Percentiles rank a stretch among this genome's conserved stretches.
These are phyloP conservation scores for Zaprionus lachaisei DNA, from an alignment of 1,140 invertebrate genomes.

Conservation along the genomic window DNA sequence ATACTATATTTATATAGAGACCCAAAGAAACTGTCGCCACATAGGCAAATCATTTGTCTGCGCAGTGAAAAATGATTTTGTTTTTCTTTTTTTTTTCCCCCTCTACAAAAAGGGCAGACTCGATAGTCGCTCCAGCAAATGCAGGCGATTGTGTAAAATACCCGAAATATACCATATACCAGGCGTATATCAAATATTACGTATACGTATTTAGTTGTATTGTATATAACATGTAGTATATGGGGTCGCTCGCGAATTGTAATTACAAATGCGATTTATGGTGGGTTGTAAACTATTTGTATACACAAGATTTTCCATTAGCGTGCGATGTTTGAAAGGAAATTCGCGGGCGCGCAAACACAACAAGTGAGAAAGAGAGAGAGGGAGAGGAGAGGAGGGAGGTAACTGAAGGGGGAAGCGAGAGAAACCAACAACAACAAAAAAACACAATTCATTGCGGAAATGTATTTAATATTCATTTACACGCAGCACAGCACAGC, in stretches of 20 bases:
- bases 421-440: not conserved
- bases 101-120: not conserved
- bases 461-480: slow-evolving; percentile 2
- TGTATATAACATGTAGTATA: not conserved
- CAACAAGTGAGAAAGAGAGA: not conserved
- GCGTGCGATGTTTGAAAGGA: slow-evolving; percentile 13
- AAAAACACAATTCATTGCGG: not conserved
- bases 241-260: slow-evolving; percentile 22
- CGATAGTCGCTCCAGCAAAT: not conserved
- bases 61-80: slow-evolving; percentile 22
- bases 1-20: not conserved
- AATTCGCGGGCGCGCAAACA: slow-evolving; percentile 2
- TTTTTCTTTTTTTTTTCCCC: not conserved
- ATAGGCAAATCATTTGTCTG: slow-evolving; percentile 67
- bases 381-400: no score
- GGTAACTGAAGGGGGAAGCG: not conserved
- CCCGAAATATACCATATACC: not conserved
- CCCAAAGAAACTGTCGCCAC: slow-evolving; percentile 28
- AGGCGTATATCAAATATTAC: not conserved
- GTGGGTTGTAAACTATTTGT: slow-evolving; percentile 27
- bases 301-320: slow-evolving; percentile 32
- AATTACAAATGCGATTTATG: slow-evolving; percentile 42
- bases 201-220: slow-evolving; percentile 5
- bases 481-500: not conserved
- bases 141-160: not conserved